Evolutionary conservation across 2,888 invertebrate genomes (phyloP).

Genomic region (Agrilus cyanescens): DNA sequence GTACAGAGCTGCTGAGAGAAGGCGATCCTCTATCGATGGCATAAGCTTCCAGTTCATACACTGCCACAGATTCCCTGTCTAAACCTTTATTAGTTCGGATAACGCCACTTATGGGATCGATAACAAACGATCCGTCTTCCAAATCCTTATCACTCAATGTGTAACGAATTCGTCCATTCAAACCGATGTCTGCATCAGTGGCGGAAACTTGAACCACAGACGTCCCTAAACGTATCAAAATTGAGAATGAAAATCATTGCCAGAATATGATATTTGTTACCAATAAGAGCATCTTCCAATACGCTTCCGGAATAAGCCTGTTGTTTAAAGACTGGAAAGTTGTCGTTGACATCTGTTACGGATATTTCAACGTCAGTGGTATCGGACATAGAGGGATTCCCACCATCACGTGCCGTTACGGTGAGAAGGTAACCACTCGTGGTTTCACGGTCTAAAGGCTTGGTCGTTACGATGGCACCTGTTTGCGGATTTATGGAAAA

Average conservation of each 20-base stretch:
- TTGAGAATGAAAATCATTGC: neutral
- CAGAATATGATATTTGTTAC: constrained; percentile 26
- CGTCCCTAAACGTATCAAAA: constrained; percentile 39
- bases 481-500: constrained; percentile 88
- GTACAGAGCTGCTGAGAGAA: constrained; percentile 40
- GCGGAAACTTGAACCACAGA: constrained; percentile 70
- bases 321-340: constrained; percentile 77
- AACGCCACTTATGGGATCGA: constrained; percentile 87
- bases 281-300: constrained; percentile 77
- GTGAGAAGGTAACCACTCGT: constrained; percentile 72
- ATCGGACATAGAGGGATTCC: constrained; percentile 79
- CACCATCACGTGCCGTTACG: constrained; percentile 88
- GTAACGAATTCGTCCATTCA: constrained; percentile 80
- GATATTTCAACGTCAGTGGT: constrained; percentile 93
- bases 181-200: constrained; percentile 71
- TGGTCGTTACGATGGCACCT: constrained; percentile 84
- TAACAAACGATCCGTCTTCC: constrained; percentile 82
- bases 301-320: constrained; percentile 72
- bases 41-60: constrained; percentile 73
- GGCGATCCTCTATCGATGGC: constrained; percentile 80
- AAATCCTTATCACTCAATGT: constrained; percentile 57
- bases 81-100: constrained; percentile 79
- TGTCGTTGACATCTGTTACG: constrained; percentile 93
- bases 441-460: constrained; percentile 74
- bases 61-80: constrained; percentile 81